These are phyloP conservation scores for Pseudomugil gertrudae DNA, from an alignment of 2,797 vertebrate genomes.

Conservation along the genomic window DNA sequence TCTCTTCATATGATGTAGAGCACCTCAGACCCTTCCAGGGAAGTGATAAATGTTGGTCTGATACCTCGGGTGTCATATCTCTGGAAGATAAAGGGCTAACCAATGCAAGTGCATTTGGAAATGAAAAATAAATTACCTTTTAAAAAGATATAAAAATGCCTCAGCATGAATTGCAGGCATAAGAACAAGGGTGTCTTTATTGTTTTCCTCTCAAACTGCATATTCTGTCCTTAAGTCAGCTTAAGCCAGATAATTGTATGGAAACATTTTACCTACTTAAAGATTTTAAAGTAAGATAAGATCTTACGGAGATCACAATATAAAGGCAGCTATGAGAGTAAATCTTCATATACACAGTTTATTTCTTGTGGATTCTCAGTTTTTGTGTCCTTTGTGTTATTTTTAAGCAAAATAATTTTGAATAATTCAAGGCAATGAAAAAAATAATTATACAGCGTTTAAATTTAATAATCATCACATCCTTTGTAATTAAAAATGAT, in stretches of 20 bases:
- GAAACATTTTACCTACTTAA: background rate
- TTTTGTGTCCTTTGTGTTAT: too few species aligned
- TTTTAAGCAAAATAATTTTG: constrained; percentile 11
- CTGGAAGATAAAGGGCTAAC: constrained; percentile 27
- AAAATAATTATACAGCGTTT: background rate
- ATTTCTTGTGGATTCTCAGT: background rate
- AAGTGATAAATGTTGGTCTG: constrained; percentile 62
- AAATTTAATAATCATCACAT: constrained; percentile 11
- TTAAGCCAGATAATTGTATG: background rate
- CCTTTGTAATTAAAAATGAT: constrained; percentile 22
- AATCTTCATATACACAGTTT: background rate
- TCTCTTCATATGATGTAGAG: constrained; percentile 51
- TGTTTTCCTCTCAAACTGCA: background rate
- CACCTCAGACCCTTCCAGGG: constrained; percentile 49
- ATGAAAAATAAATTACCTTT: background rate
- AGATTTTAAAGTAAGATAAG: background rate
- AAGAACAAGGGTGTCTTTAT: background rate
- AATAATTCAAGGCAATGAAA: background rate
- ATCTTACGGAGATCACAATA: background rate
- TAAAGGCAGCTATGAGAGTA: background rate
- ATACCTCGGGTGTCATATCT: constrained; percentile 35
- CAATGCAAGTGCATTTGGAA: constrained; percentile 16
- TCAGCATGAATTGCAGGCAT: background rate
- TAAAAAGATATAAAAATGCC: background rate
- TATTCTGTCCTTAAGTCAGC: background rate